Evolutionary conservation across 2,113 vertebrate species (phyloP).

Genomic region (Pandion haliaetus): DNA sequence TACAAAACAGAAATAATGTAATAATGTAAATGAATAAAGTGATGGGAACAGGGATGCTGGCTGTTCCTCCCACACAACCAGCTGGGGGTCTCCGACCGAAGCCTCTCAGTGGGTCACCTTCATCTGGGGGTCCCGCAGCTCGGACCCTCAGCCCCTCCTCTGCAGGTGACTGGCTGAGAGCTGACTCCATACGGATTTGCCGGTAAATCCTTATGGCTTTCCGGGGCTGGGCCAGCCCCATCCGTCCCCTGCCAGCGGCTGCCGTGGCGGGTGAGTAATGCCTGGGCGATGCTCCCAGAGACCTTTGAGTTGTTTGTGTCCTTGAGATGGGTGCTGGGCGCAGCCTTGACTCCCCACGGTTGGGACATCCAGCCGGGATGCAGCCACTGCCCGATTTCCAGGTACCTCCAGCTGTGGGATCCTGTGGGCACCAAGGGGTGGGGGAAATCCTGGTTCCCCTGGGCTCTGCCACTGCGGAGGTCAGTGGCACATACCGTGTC

Average conservation of each 20-base stretch:
- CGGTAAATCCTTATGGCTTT: not conserved
- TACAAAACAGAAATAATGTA: not conserved
- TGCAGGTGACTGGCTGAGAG: fast-evolving
- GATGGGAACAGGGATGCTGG: not conserved
- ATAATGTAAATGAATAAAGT: not conserved
- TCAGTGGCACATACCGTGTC: not conserved
- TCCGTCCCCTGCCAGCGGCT: not conserved
- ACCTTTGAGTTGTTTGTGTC: conserved; percentile 28
- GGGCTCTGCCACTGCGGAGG: not conserved
- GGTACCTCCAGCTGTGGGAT: fast-evolving
- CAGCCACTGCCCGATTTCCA: fast-evolving
- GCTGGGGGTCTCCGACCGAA: no score
- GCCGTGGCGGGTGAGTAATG: not conserved
- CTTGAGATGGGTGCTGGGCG: not conserved
- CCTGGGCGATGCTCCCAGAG: not conserved
- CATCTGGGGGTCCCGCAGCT: not conserved
- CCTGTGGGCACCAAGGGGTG: fast-evolving
- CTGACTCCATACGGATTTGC: fast-evolving
- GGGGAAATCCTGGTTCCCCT: not conserved
- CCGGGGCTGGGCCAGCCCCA: not conserved
- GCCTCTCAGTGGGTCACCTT: not conserved
- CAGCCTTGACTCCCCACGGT: not conserved
- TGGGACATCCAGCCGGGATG: fast-evolving
- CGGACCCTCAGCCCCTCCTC: not conserved
- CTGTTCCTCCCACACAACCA: not conserved